These are phyloP conservation scores for Odontomyia ornata DNA, from an alignment of 2,888 invertebrate species.

Conservation along the genomic window DNA sequence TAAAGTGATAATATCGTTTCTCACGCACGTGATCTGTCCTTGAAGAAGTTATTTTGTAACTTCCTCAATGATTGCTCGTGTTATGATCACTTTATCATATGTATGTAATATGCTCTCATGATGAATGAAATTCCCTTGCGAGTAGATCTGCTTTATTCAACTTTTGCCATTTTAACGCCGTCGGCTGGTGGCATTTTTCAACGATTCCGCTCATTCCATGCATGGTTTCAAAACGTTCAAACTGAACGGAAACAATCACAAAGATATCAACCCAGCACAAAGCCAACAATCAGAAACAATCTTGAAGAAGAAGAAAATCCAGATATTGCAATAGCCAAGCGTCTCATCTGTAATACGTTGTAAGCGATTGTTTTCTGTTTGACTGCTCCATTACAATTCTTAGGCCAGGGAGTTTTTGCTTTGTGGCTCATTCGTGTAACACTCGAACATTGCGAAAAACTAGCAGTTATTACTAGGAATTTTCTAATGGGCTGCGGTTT, in stretches of 20 bases:
- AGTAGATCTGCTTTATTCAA: too few species aligned
- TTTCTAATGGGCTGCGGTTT: too few species aligned
- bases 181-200: background rate
- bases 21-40: slow-evolving; percentile 4
- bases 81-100: too few species aligned
- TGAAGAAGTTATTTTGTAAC: slow-evolving; percentile 9
- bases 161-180: background rate
- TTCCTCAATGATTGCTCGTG: too few species aligned
- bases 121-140: slow-evolving; percentile 4
- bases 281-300: background rate
- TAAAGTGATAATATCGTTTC: background rate
- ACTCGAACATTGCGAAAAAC: background rate
- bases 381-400: slow-evolving; percentile 1
- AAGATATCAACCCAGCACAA: background rate
- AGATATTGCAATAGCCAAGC: background rate
- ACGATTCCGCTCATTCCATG: background rate
- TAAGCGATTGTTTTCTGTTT: background rate
- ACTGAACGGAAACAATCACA: background rate
- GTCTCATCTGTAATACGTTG: background rate
- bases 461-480: background rate
- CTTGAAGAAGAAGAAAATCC: background rate
- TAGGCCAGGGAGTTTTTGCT: background rate
- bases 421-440: background rate
- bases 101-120: background rate
- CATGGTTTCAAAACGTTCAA: background rate